Percentiles rank a stretch among this genome's conserved stretches.
Conservation (phyloP, 2,113 vertebrate species). For the Ameiurus melas region DNA sequence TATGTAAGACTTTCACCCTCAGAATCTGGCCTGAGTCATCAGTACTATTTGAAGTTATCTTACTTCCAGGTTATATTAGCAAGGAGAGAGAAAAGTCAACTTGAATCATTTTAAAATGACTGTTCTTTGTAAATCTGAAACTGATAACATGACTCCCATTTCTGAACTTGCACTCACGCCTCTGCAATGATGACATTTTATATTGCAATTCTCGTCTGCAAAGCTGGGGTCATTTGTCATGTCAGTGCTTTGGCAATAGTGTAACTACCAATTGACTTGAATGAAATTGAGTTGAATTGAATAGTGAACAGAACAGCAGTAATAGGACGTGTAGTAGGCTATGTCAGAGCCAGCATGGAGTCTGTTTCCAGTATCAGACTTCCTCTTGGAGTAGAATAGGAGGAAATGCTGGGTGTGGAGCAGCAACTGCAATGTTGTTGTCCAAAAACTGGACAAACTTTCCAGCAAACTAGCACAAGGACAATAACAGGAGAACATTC, state of each 20-base stretch:
- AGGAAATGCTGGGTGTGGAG: slow-evolving; percentile 53
- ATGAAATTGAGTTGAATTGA: neutral
- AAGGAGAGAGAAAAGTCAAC: neutral
- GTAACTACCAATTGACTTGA: neutral
- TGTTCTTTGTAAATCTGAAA: neutral
- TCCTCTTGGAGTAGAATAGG: slow-evolving; percentile 52
- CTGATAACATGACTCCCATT: neutral
- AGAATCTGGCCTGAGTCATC: neutral
- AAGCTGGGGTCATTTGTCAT: neutral
- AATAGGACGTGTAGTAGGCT: neutral
- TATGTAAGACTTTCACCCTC: neutral
- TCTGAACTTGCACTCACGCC: neutral
- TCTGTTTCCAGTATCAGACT: slow-evolving; percentile 24
- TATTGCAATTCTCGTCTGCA: neutral
- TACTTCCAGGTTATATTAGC: neutral
- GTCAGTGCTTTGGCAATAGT: neutral
- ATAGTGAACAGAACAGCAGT: neutral
- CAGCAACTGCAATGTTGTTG: slow-evolving; percentile 41
- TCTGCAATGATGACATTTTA: neutral
- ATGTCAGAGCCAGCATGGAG: neutral
- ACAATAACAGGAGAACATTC: slow-evolving; percentile 46
- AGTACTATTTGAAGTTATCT: neutral
- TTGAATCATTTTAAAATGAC: neutral
- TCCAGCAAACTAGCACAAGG: slow-evolving; percentile 24
- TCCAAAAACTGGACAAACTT: slow-evolving; percentile 41